These are phyloP conservation scores for Arctopsyche grandis DNA, from an alignment of 1,140 invertebrate genomes.

Conservation along the genomic window DNA sequence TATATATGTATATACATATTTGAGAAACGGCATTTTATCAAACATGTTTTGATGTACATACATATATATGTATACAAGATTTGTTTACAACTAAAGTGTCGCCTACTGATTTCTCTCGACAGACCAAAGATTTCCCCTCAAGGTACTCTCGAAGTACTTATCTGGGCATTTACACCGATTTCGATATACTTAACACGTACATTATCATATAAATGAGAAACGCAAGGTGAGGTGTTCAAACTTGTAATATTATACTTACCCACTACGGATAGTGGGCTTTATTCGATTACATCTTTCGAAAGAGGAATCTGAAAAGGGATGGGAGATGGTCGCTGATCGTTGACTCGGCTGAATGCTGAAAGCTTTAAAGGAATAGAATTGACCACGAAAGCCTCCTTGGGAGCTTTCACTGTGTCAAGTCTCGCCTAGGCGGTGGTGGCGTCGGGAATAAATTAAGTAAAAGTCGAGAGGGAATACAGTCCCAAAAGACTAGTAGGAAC, in stretches of 20 bases:
- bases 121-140: too few relatives aligned
- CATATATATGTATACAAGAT: too few relatives aligned
- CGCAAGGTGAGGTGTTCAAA: slow-evolving; percentile 5
- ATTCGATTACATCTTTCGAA: slow-evolving; percentile 40
- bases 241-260: slow-evolving; percentile 5
- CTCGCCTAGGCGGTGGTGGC: slow-evolving; percentile 33
- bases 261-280: slow-evolving; percentile 11
- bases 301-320: background rate
- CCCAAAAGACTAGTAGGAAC: slow-evolving; percentile 23
- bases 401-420: slow-evolving; percentile 44
- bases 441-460: slow-evolving; percentile 51
- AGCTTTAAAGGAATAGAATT: slow-evolving; percentile 40
- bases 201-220: slow-evolving; percentile 35
- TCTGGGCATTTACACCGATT: background rate
- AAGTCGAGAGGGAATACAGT: slow-evolving; percentile 31
- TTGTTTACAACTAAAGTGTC: too few relatives aligned
- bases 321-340: background rate
- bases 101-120: too few relatives aligned
- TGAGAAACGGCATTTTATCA: too few relatives aligned
- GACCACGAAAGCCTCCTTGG: slow-evolving; percentile 45
- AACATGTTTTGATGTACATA: too few relatives aligned
- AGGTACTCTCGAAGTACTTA: too few relatives aligned
- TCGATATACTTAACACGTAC: background rate
- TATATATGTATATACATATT: too few relatives aligned
- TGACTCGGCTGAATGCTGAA: slow-evolving; percentile 12